phyloP scores from a whole-genome alignment of 2,113 vertebrate species.

The Nannospalax galili region DNA sequence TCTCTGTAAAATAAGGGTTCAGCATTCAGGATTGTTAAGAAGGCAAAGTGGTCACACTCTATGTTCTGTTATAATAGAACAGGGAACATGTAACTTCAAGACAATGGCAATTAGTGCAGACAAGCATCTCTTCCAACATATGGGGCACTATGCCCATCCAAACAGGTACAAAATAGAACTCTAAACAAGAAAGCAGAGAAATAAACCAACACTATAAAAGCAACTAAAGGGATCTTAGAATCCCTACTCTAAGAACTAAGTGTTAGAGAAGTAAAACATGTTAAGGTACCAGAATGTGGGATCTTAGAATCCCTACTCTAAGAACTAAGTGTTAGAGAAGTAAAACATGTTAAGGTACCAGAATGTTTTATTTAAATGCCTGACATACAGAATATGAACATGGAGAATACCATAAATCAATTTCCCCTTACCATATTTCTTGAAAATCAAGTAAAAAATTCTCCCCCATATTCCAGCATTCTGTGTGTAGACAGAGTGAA shows the following conservation, averaged over 20 bases:
- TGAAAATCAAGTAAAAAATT: neutral
- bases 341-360: neutral
- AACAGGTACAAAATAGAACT: conserved; percentile 19
- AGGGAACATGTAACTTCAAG: neutral
- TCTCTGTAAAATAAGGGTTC: conserved; percentile 85
- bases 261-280: neutral
- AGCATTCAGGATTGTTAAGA: neutral
- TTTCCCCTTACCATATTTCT: neutral
- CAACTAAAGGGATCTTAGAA: conserved; percentile 5
- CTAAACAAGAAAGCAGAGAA: neutral
- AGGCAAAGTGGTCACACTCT: neutral
- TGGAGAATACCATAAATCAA: neutral
- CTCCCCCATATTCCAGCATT: neutral
- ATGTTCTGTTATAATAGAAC: conserved; percentile 4
- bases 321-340: conserved; percentile 1
- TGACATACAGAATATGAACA: conserved; percentile 27
- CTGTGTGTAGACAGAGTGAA: neutral
- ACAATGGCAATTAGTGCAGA: conserved; percentile 43
- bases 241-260: neutral
- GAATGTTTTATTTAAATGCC: neutral
- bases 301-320: neutral
- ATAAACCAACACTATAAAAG: neutral
- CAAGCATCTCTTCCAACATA: conserved; percentile 27
- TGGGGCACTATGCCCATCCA: neutral
- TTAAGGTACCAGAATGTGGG: neutral